Evolutionary conservation across 2,113 vertebrate species (phyloP).

Genomic region (Oncorhynchus kisutch): DNA sequence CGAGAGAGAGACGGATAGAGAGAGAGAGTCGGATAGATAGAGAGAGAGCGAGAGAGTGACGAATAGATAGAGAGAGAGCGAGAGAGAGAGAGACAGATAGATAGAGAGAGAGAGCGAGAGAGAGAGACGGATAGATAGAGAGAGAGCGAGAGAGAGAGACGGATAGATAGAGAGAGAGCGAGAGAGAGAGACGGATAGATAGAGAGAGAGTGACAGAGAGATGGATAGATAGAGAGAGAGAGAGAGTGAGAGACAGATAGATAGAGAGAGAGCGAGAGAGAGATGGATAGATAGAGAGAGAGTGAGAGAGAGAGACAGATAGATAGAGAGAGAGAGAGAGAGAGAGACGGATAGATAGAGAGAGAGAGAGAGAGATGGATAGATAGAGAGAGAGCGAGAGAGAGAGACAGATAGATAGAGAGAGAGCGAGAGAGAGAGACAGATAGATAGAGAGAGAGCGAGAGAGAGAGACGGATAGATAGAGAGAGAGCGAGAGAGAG

Average conservation of each 20-base stretch:
- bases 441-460: neutral
- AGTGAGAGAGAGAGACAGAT: neutral
- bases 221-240: neutral
- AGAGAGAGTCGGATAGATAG: neutral
- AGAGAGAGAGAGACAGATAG: no score
- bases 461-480: neutral
- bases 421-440: neutral
- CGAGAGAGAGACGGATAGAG: constrained; percentile 27
- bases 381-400: neutral
- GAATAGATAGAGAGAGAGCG: neutral
- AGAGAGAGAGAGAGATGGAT: neutral
- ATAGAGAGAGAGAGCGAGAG: no score
- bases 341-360: neutral
- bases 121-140: neutral
- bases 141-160: neutral
- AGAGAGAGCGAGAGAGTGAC: neutral
- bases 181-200: neutral
- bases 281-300: neutral
- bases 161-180: neutral
- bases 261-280: neutral
- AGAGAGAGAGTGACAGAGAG: neutral
- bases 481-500: no score
- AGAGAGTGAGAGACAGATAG: neutral
- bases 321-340: neutral
- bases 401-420: neutral